phyloP scores from a whole-genome alignment of 2,113 vertebrate genomes.

The Noctilio leporinus region DNA sequence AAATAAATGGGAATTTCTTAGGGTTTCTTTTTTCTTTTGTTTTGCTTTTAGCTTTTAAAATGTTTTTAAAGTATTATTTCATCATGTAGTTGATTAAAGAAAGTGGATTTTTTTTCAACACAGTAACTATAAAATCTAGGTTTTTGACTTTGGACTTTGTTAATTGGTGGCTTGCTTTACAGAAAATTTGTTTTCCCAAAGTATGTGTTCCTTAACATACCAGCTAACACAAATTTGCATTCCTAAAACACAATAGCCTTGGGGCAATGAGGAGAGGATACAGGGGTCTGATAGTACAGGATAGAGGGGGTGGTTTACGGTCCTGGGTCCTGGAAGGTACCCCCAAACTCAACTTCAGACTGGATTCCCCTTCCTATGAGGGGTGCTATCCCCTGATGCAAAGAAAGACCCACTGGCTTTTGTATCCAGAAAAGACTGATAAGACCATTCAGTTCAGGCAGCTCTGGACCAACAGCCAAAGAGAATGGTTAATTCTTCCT shows the following conservation, averaged over 20 bases:
- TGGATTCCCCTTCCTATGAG: not conserved
- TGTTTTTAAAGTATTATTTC: constrained; percentile 25
- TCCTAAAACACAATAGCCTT: not conserved
- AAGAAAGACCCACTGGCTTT: not conserved
- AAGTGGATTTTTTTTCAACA: not conserved
- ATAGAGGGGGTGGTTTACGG: not conserved
- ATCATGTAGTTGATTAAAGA: constrained; percentile 31
- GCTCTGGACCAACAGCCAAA: not conserved
- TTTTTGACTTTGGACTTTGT: constrained; percentile 11
- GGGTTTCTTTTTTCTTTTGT: not conserved
- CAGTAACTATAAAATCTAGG: not conserved
- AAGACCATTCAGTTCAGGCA: not conserved
- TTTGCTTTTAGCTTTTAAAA: constrained; percentile 17
- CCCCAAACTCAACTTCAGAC: not conserved
- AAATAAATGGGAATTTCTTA: constrained; percentile 44
- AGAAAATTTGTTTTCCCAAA: constrained; percentile 36
- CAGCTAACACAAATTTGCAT: constrained; percentile 32
- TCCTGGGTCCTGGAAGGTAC: not conserved
- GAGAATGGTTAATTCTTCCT: not conserved
- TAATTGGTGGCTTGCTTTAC: constrained; percentile 37
- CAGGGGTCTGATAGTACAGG: not conserved
- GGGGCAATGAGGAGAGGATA: not conserved
- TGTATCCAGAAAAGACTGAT: not conserved
- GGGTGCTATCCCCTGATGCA: not conserved
- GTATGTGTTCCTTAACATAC: not conserved